Base-by-base conservation (phyloP, 2,113 vertebrate genomes). In the Pseudorasbora parva region DNA sequence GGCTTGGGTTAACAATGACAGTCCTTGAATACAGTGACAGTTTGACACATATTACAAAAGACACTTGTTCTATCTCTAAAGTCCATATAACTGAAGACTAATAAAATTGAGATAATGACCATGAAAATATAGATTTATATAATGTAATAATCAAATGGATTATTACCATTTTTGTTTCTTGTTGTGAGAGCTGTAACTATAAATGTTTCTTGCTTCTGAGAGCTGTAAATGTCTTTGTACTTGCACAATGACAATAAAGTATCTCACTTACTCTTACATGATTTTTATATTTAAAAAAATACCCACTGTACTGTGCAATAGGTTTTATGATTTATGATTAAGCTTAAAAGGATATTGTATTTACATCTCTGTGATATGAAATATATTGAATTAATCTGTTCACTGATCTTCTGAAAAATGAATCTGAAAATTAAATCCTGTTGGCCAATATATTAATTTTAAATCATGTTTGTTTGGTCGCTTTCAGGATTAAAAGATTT, bases 11-110 rank as follows among this genome's bases (percentile, higher is more conserved):
- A 25, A 54, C 43, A 86, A 72, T 37, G 8, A 79, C 64, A 75
- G 1, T 56, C 43, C 8, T 57, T 10, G 1, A 87, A 78, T 33
- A 80, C 60, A 62, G n/a, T 89, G 73, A 84, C 71, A 77, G 23
- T 90, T 73, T 86, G 73, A 68, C 72, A 86, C n/a, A 77, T 43
- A 75, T 37, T 5, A n/a, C 4, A 33, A 23, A 1, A 23, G 15
- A 74, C 25, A 47, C 0, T 15, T 15, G 23, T 25, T 66, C 2
- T 78, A 30, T 10, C n/a, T n/a, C n/a, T n/a, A n/a, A 51, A 68
- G 19, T 68, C 33, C 37, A 19, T 45, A 69, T 37, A 41, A n/a
- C 51, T 25, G 1, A 5, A 79, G 15, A 3, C 27, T 64, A 41
- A 68, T 41, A 11, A 21, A 68, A 7, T 2, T 41, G 64, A 11